These are phyloP conservation scores for Hydrotaea cyrtoneurina DNA, from an alignment of 2,888 invertebrate genomes.

Conservation along the genomic window DNA sequence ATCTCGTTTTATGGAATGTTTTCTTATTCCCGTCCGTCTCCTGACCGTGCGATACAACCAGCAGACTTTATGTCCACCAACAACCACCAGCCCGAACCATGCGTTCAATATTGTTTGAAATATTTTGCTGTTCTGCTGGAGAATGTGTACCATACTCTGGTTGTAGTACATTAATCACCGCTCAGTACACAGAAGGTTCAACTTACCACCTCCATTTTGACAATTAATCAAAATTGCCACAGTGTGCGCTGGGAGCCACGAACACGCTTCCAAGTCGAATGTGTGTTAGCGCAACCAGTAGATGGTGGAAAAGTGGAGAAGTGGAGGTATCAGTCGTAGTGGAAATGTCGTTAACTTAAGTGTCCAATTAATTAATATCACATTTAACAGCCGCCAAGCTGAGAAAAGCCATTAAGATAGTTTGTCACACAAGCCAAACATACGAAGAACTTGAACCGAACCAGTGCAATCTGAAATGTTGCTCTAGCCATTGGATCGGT, in stretches of 20 bases:
- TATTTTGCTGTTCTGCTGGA: not conserved
- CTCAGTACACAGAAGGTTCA: conserved; percentile 60
- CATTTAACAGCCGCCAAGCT: conserved; percentile 81
- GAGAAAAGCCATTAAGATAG: conserved; percentile 81
- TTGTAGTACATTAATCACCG: conserved; percentile 66
- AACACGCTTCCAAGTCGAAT: conserved; percentile 26
- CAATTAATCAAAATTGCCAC: conserved; percentile 80
- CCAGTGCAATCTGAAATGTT: conserved; percentile 34
- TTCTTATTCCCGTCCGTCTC: not conserved
- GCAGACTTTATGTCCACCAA: conserved; percentile 20
- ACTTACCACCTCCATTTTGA: conserved; percentile 70
- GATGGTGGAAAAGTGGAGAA: conserved; percentile 66
- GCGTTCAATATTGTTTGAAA: conserved; percentile 4
- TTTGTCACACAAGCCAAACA: conserved; percentile 73
- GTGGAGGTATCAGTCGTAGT: conserved; percentile 63
- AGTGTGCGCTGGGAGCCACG: conserved; percentile 70
- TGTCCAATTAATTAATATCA: conserved; percentile 82
- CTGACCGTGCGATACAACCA: not conserved
- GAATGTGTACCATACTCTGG: not conserved
- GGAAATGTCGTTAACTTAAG: conserved; percentile 81
- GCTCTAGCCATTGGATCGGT: conserved; percentile 12
- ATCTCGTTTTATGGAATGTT: not conserved
- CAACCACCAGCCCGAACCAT: not conserved
- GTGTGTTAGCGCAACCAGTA: conserved; percentile 18
- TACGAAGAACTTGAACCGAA: conserved; percentile 20